Conservation (phyloP, 2,888 invertebrate genomes). For the Ischnura elegans region DNA sequence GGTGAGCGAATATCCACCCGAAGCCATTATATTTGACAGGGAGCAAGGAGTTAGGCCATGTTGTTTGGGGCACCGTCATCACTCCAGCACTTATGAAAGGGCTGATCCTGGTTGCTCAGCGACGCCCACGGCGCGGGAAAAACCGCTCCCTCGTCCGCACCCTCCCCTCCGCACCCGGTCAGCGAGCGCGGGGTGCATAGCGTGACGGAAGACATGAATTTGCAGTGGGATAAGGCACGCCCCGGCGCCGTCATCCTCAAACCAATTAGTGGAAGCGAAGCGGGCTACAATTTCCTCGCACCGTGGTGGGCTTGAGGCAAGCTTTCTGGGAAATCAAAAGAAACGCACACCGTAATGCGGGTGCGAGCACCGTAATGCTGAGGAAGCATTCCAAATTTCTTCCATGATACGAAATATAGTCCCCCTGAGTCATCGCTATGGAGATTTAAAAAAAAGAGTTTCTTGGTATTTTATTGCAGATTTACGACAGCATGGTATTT, state of each 20-base stretch:
- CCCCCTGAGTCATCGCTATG: not conserved
- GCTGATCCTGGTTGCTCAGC: not conserved
- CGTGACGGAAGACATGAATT: constrained; percentile 29
- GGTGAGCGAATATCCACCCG: no score
- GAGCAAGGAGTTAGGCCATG: no score
- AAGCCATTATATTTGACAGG: no score
- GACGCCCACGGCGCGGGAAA: no score
- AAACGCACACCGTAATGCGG: no score
- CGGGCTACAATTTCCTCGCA: constrained; percentile 23
- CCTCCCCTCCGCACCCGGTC: not conserved
- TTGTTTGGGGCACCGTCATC: no score
- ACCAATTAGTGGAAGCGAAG: constrained; percentile 19
- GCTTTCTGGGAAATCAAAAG: not conserved
- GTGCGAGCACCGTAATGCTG: no score
- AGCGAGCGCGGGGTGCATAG: not conserved
- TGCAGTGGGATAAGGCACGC: not conserved
- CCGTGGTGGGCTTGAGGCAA: not conserved
- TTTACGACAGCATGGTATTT: not conserved
- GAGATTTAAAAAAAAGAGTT: not conserved
- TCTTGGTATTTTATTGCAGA: not conserved
- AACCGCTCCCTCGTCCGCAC: not conserved
- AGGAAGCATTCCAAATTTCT: not conserved
- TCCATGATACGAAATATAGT: not conserved
- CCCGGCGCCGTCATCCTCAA: not conserved
- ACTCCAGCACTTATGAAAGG: no score